Percentiles rank a stretch among this genome's conserved stretches.
These are phyloP conservation scores for Luffia ferchaultella DNA, from an alignment of 2,888 invertebrate genomes.

Conservation along the genomic window DNA sequence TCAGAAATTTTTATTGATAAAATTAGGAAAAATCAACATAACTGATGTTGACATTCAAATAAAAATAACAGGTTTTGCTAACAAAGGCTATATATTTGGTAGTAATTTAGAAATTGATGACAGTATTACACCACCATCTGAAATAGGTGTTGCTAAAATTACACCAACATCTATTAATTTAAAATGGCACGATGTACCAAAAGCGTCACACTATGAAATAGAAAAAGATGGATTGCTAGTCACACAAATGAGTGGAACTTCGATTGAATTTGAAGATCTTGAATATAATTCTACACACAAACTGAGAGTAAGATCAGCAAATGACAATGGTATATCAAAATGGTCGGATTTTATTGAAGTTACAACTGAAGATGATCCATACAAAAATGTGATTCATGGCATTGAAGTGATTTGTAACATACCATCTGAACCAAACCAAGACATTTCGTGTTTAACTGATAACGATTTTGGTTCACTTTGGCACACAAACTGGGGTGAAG, in stretches of 20 bases:
- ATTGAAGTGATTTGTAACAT: slow-evolving; percentile 30
- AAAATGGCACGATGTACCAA: slow-evolving; percentile 27
- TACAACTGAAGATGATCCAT: slow-evolving; percentile 28
- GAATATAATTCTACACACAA: slow-evolving; percentile 27
- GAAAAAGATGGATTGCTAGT: slow-evolving; percentile 39
- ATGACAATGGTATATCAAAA: slow-evolving; percentile 28
- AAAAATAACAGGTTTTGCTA: slow-evolving; percentile 34
- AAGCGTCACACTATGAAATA: slow-evolving; percentile 37
- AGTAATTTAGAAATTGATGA: slow-evolving; percentile 18
- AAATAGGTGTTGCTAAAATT: slow-evolving; percentile 18
- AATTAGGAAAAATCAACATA: slow-evolving; percentile 35
- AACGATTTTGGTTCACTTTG: slow-evolving; percentile 23
- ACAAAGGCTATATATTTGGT: slow-evolving; percentile 26
- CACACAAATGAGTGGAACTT: slow-evolving; percentile 28
- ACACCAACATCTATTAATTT: slow-evolving; percentile 29
- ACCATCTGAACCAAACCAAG: slow-evolving; percentile 27
- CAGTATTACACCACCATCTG: slow-evolving; percentile 27
- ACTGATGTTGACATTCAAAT: slow-evolving; percentile 32
- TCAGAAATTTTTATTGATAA: slow-evolving; percentile 38
- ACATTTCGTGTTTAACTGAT: slow-evolving; percentile 27
- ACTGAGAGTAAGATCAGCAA: slow-evolving; percentile 38
- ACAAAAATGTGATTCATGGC: slow-evolving; percentile 25
- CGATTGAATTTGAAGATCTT: slow-evolving; percentile 31
- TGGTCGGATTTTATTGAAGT: slow-evolving; percentile 37
- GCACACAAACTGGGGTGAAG: slow-evolving; percentile 31